A percentile compares a stretch with the other conserved stretches of the same genome.
Evolutionary conservation across 2,113 vertebrate genomes (phyloP).

Genomic region (Propithecus coquereli): DNA sequence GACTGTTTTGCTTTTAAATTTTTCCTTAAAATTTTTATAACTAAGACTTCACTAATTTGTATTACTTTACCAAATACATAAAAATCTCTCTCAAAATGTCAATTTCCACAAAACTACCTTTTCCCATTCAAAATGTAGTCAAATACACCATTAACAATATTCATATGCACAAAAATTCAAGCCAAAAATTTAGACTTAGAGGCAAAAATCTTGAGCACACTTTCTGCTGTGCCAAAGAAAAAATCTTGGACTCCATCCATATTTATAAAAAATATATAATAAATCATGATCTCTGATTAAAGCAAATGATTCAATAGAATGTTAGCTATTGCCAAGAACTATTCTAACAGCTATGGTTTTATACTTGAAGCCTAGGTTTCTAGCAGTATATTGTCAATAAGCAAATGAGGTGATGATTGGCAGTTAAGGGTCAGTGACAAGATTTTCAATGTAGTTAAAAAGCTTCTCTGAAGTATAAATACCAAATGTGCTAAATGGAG

Average conservation of each 20-base stretch:
- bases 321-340: background rate
- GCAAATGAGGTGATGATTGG: background rate
- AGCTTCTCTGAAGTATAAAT: background rate
- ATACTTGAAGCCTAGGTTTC: background rate
- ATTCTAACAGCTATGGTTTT: background rate
- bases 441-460: conserved; percentile 28
- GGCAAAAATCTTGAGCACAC: background rate
- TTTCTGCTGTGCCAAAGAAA: conserved; percentile 14
- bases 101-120: background rate
- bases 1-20: background rate
- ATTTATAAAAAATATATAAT: conserved; percentile 16
- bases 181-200: background rate
- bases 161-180: conserved; percentile 17
- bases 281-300: conserved; percentile 34
- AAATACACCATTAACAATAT: background rate
- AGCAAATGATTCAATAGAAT: background rate
- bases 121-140: conserved; percentile 18
- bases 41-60: background rate
- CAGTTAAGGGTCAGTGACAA: background rate
- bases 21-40: conserved; percentile 7
- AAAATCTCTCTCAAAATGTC: conserved; percentile 5
- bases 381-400: background rate
- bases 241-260: background rate
- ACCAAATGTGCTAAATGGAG: background rate
- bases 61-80: conserved; percentile 23